These are phyloP conservation scores for Julus scandinavius DNA, from an alignment of 2,888 invertebrate species.

Conservation along the genomic window DNA sequence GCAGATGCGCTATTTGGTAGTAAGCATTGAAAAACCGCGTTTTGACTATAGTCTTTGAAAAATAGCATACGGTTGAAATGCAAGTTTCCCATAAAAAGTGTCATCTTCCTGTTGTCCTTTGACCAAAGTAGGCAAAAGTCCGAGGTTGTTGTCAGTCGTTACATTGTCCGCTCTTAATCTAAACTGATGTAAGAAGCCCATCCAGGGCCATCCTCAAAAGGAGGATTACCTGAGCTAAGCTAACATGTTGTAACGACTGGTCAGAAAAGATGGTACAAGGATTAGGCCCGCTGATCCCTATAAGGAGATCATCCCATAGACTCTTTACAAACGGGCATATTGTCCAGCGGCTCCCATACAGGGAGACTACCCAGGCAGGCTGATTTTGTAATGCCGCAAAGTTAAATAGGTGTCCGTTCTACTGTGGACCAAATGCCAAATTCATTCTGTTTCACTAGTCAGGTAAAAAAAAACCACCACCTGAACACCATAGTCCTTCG, in stretches of 20 bases:
- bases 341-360: background rate
- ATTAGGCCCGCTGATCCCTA: conserved; percentile 43
- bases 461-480: background rate
- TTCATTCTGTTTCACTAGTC: conserved; percentile 13
- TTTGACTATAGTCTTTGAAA: background rate
- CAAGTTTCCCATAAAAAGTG: conserved; percentile 24
- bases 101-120: conserved; percentile 29
- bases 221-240: conserved; percentile 53
- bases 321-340: background rate
- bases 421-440: background rate
- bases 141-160: conserved; percentile 27
- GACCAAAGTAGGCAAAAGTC: background rate
- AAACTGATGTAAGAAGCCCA: conserved; percentile 46
- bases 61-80: background rate
- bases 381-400: background rate
- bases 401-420: conserved; percentile 18
- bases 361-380: conserved; percentile 2
- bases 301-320: conserved; percentile 49
- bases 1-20: background rate
- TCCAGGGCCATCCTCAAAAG: background rate
- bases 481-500: background rate
- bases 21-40: background rate
- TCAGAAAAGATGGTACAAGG: conserved; percentile 50
- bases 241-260: conserved; percentile 50
- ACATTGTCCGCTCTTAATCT: conserved; percentile 29